phyloP scores from a whole-genome alignment of 1,140 invertebrate species.

The Pemphigus obesinymphae region DNA sequence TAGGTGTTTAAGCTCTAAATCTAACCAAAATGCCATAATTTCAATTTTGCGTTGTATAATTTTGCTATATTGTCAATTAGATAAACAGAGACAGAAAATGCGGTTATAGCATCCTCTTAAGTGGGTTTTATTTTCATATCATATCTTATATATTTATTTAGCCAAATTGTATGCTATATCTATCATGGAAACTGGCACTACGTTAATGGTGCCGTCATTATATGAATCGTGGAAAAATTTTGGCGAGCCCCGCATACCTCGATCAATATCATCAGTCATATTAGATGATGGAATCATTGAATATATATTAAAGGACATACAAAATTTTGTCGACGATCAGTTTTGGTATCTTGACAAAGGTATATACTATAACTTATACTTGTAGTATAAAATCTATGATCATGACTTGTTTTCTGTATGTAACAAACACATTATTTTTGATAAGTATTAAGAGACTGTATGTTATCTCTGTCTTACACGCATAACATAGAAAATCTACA shows the following conservation, averaged over 20 bases:
- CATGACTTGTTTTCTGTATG: background rate
- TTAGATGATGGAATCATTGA: background rate
- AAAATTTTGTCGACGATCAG: background rate
- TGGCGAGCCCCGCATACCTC: background rate
- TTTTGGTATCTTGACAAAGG: background rate
- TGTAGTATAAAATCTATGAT: background rate
- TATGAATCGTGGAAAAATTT: background rate
- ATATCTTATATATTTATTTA: background rate
- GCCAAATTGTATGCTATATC: background rate
- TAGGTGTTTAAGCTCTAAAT: too few relatives aligned
- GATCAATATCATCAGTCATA: background rate
- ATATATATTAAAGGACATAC: background rate
- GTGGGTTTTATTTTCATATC: too few relatives aligned
- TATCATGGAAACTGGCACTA: background rate
- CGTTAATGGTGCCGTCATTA: background rate
- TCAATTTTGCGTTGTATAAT: too few relatives aligned
- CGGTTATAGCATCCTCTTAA: too few relatives aligned
- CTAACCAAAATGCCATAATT: too few relatives aligned
- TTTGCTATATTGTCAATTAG: too few relatives aligned
- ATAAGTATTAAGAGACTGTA: background rate
- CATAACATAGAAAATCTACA: too few relatives aligned
- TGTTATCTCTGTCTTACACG: too few relatives aligned
- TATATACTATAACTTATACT: too few relatives aligned
- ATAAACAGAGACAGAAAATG: too few relatives aligned
- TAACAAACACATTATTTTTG: too few relatives aligned